Evolutionary conservation across 2,888 invertebrate species (phyloP), one percentile per base, ranked within the genome.

Genomic region (Chloroclysta siterata): DNA sequence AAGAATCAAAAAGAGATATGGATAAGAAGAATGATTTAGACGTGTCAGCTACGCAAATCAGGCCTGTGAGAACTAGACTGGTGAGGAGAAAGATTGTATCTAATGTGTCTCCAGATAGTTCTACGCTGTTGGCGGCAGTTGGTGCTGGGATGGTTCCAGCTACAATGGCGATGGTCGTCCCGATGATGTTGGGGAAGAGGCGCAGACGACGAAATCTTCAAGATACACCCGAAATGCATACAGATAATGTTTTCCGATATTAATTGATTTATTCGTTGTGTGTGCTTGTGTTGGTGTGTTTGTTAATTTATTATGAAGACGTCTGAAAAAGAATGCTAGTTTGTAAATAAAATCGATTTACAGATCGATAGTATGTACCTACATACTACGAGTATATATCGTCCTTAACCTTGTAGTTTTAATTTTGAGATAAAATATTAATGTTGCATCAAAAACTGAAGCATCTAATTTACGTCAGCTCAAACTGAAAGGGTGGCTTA

Each of bases 71-170:
- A 57, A 87, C 83, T 60, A 87, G 86, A 66, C 71, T 88, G 22
- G 68, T 89, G 1, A 84, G 81, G 56, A 87, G 83, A 57, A 90
- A 83, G 68, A 68, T 93, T 29, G 75, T 90, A 17, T 79, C 87
- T 0, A 88, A 85, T 62, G 78, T 82, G 2, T 76, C 81, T 54
- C 91, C 90, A 5, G 94, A 95, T 74, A 94, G 94, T 71, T 94
- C 95, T 0, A 94, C 95, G 0, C 94, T 96, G 41, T 79, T 96
- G 68, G 96, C 96, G 7, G 96, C 96, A 0, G 95, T 96, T 0
- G 95, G 96, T 0, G 96, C 96, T 14, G 96, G 96, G 0, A 95
- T 97, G 95, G 93, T 97, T 17, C 96, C 96, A 6, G 96, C 96
- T 0, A 96, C 96, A 0, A 95, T 96, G 95, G 96, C 96, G 0